Evolutionary conservation across 2,888 invertebrate species (phyloP).

Genomic region (Blera fallax): DNA sequence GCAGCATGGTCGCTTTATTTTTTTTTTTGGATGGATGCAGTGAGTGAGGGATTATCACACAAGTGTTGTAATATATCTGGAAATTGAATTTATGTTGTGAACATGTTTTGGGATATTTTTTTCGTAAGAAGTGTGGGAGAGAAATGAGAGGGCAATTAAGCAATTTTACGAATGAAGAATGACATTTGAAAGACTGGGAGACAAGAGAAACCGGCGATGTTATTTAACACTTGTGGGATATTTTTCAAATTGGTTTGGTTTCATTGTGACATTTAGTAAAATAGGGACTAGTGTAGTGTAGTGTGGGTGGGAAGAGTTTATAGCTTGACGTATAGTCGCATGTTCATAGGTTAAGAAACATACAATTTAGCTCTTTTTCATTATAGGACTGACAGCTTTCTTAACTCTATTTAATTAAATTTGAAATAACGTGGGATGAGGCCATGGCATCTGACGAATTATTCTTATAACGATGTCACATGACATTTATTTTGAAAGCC

Average conservation of each 20-base stretch:
- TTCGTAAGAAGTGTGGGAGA: conserved; percentile 63
- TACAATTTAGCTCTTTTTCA: background rate
- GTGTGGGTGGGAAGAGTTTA: background rate
- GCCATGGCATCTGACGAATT: no score
- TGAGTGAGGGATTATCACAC: conserved; percentile 42
- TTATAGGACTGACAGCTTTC: no score
- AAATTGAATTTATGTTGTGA: conserved; percentile 56
- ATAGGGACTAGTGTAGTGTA: background rate
- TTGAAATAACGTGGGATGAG: no score
- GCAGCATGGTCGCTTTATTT: background rate
- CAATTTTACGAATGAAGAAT: conserved; percentile 53
- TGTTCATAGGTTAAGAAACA: background rate
- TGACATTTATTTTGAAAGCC: no score
- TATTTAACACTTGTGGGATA: conserved; percentile 42
- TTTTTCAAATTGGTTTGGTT: conserved; percentile 31
- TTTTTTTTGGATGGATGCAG: background rate
- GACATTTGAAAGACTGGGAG: conserved; percentile 46
- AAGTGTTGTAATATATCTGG: conserved; percentile 59
- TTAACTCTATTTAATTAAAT: no score
- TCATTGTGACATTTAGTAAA: conserved; percentile 32
- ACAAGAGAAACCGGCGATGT: conserved; percentile 20
- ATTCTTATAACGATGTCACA: no score
- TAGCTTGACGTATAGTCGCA: background rate
- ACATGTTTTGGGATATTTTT: conserved; percentile 37
- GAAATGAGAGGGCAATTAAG: conserved; percentile 46